Evolutionary conservation across 30 jellyfish, hydroid and myxozoan genomes (phyloP), one percentile per base, ranked within the genome.

Genomic region (Catostylus mosaicus): DNA sequence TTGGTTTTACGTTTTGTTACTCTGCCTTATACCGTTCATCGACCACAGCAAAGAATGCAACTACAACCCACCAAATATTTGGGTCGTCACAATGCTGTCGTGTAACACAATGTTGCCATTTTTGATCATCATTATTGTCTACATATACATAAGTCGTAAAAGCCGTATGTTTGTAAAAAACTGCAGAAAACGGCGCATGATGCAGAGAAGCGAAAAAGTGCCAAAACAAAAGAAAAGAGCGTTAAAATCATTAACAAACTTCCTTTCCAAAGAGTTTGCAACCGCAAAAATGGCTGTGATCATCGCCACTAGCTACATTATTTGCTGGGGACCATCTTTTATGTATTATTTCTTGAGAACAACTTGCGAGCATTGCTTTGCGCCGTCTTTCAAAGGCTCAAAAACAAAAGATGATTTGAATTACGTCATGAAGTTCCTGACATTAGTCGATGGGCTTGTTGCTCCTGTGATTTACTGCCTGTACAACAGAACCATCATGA

Each of bases 271-370:
- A 22, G 92, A 82, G 30, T 30, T 82, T 14, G 85, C 79, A 18
- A 79, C 85, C 1, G 90, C 96, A 24, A 70, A 83, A 63, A 51
- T 94, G 35, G 87, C 99, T 26, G 52, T 88, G 3, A 35, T 87
- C 18, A 77, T 94, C 14, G 69, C 89, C 63, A 26, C 79, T 23
- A 60, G 97, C 34, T 94, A 82, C 69, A 88, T 75, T 0, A 51
- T 94, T 24, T 94, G 96, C 77, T 94, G 99, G 99, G 96, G 97
- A 32, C 99, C 99, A 1, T 94, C 99, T 1, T 68, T 88, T 12
- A 61, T 88, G 46, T 94, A 94, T 47, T 94, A 88, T 43, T 62
- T 95, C 54, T n/a, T 89, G 27, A 11, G 22, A 45, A 57, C 24
- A 22, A 50, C 67, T 10, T 94, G 99, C 38, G 78, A 68, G 45